These are phyloP conservation scores for Euura lappo DNA, from an alignment of 1,140 invertebrate genomes.

Conservation along the genomic window DNA sequence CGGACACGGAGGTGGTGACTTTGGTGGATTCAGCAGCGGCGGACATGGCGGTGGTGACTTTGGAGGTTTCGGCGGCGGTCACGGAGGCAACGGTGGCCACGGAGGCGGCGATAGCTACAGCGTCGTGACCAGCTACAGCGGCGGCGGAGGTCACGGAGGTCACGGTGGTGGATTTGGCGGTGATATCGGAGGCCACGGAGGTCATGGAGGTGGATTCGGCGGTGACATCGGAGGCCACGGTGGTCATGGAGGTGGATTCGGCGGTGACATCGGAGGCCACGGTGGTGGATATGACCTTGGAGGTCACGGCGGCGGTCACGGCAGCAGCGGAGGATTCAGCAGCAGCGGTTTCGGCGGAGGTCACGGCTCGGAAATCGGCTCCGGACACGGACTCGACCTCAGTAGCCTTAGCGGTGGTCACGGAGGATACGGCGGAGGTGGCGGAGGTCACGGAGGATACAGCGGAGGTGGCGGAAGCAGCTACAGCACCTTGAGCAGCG, in stretches of 20 bases:
- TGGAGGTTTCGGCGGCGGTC: not conserved
- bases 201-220: constrained; percentile 20
- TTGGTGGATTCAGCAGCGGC: constrained; percentile 18
- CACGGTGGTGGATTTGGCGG: constrained; percentile 27
- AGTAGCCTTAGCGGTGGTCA: constrained; percentile 18
- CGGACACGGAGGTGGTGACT: constrained; percentile 26
- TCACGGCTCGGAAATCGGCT: constrained; percentile 14
- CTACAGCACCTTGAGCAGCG: not conserved
- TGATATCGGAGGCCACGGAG: no score
- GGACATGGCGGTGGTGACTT: constrained; percentile 21
- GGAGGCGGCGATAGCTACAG: constrained; percentile 20
- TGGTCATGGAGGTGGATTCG: constrained; percentile 10
- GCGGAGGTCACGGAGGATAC: constrained; percentile 12
- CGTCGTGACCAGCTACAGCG: constrained; percentile 9
- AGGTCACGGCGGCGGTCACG: constrained; percentile 6
- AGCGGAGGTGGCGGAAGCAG: constrained; percentile 25
- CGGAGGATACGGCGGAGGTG: constrained; percentile 22
- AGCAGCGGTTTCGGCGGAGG: constrained; percentile 14
- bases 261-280: not conserved
- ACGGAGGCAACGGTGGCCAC: constrained; percentile 16
- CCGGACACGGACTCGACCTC: constrained; percentile 9
- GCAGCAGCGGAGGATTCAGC: constrained; percentile 18
- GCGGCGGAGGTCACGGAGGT: constrained; percentile 23
- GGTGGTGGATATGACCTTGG: not conserved
- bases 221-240: constrained; percentile 23